Base-by-base conservation (phyloP, 1,140 invertebrate species). In the Eupeodes corollae region DNA sequence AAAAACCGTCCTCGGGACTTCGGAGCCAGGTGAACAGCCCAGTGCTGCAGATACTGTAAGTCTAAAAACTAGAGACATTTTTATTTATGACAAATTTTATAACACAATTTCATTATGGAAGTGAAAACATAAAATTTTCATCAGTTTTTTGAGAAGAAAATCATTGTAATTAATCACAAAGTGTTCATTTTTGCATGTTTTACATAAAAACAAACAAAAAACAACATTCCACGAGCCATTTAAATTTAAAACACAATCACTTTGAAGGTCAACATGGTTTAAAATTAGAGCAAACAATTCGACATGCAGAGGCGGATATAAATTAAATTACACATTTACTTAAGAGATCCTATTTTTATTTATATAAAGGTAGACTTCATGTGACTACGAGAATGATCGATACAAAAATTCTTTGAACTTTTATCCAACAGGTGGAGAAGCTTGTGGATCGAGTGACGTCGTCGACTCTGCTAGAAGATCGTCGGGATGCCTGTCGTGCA, bases 401-500 rank as follows among this genome's bases (percentile, higher is more conserved):
- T 26, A 6, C 14, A 16, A 41, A 21, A 18, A 18, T n/a, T 6
- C 26, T 42, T 21, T 42, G 2, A 26, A 42, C 6, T 42, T 26
- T 42, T 11, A 35, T 5, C 16, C 10, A 19, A 47, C 55, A 94
- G 91, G 85, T 99, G 51, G 94, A 98, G 69, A 78, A 85, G 53
- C 68, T 99, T 10, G 85, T 97, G 11, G 90, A 98, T 61, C 74
- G 96, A 55, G 80, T 97, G 2, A 83, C 84, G 60, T 89, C 89
- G 33, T 98, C 94, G 9, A 94, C 89, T 6, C 69, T 98, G 37
- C 69, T 98, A 13, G 91, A 97, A 68, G 96, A 99, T 63, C 74
- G 95, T 45, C 71, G 95, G 63, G 93, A 98, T 85, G 94, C 95
- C 3, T 94, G 96, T 57, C 76, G 93, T 55, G 93, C 91, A 1